phyloP scores from a whole-genome alignment of 2,797 vertebrate species.

The Coregonus ussuriensis region DNA sequence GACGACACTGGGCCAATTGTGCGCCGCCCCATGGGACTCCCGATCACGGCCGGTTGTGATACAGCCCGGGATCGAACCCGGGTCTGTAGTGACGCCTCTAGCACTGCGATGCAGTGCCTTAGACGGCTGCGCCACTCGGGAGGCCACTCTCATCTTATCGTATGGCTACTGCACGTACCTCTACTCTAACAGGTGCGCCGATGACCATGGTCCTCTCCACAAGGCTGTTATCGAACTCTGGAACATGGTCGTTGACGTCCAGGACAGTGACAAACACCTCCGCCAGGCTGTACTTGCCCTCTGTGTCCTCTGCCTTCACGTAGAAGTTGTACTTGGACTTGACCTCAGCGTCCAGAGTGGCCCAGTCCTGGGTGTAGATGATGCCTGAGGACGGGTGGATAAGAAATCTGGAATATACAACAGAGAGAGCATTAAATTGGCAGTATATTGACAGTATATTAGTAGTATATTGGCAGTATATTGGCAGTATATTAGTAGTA shows the following conservation, averaged over 20 bases:
- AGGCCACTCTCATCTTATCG: not conserved
- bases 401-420: slow-evolving; percentile 80
- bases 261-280: slow-evolving; percentile 91
- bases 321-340: slow-evolving; percentile 93
- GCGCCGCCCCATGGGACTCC: too few relatives aligned
- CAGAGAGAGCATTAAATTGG: not conserved
- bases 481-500: too few relatives aligned
- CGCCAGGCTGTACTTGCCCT: slow-evolving; percentile 89
- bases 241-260: slow-evolving; percentile 93
- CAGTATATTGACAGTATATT: too few relatives aligned
- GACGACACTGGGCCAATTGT: too few relatives aligned
- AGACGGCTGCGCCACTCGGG: too few relatives aligned
- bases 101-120: too few relatives aligned
- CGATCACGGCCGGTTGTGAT: too few relatives aligned
- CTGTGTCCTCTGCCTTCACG: slow-evolving; percentile 91
- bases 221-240: slow-evolving; percentile 85
- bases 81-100: too few relatives aligned
- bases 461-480: too few relatives aligned
- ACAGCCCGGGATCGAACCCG: too few relatives aligned
- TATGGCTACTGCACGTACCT: slow-evolving; percentile 71
- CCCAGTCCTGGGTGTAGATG: slow-evolving; percentile 94
- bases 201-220: slow-evolving; percentile 93
- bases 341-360: slow-evolving; percentile 89
- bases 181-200: slow-evolving; percentile 86
- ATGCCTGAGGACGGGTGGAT: slow-evolving; percentile 89